Conservation (phyloP, 30 jellyfish, hydroid and myxozoan genomes). For the Chrysaora quinquecirrha region DNA sequence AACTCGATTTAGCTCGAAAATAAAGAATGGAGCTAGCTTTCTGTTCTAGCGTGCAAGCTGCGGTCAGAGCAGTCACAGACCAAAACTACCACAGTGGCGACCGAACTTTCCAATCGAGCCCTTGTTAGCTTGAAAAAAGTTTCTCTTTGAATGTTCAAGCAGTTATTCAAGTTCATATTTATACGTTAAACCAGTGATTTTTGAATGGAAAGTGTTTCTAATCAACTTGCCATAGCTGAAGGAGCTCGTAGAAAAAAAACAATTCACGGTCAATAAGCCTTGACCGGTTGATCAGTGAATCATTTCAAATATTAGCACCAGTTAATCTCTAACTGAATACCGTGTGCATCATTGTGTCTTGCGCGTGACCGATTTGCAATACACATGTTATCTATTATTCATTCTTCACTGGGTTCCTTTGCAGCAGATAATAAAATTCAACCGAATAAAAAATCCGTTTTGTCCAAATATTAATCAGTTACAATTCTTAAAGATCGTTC, state of each 20-base stretch:
- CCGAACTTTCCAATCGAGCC: too few species aligned
- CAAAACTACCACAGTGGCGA: too few species aligned
- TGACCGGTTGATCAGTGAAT: constrained; percentile 82
- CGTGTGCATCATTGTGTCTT: constrained; percentile 41
- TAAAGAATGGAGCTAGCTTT: too few species aligned
- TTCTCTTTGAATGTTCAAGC: too few species aligned
- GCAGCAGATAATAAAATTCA: not conserved
- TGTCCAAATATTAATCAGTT: not conserved
- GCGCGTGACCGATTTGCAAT: constrained; percentile 68
- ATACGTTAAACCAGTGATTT: too few species aligned
- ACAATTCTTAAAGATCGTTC: not conserved
- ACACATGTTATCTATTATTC: constrained; percentile 62
- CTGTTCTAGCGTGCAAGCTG: too few species aligned
- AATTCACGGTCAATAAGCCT: constrained; percentile 57
- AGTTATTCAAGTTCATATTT: too few species aligned
- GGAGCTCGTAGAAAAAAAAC: not conserved
- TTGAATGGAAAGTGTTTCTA: too few species aligned
- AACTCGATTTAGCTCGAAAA: too few species aligned
- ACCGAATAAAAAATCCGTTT: not conserved
- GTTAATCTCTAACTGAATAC: constrained; percentile 32
- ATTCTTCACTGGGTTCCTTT: constrained; percentile 32
- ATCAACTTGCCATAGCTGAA: too few species aligned
- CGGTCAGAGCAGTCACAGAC: too few species aligned
- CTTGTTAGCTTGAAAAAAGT: too few species aligned
- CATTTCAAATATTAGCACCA: constrained; percentile 47